Evolutionary conservation across 1,140 invertebrate genomes (phyloP).

Genomic region (Brachionus asplanchnoidis): DNA sequence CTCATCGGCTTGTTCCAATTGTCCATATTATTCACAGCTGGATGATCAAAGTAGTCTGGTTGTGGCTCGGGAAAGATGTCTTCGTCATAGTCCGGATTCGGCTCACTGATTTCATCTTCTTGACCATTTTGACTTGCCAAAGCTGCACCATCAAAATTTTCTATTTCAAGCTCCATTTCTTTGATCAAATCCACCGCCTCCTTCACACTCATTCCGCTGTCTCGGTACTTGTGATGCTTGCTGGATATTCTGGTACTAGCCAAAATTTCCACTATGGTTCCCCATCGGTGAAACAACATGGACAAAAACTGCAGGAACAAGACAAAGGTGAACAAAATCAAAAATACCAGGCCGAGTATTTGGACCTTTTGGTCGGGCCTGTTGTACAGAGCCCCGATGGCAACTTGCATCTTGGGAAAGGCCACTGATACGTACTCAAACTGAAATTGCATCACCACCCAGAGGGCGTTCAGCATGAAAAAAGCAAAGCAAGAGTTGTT

Average conservation of each 20-base stretch:
- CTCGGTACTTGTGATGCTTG: slow-evolving; percentile 38
- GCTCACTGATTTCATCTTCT: slow-evolving; percentile 8
- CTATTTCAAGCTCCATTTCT: slow-evolving; percentile 35
- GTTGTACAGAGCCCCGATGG: slow-evolving; percentile 44
- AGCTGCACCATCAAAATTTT: not conserved
- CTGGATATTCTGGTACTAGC: slow-evolving; percentile 45
- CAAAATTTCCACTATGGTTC: slow-evolving; percentile 53
- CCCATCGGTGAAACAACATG: slow-evolving; percentile 58
- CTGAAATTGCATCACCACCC: slow-evolving; percentile 93
- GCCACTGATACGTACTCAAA: slow-evolving; percentile 89
- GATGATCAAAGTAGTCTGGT: slow-evolving; percentile 40
- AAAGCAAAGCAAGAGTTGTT: slow-evolving; percentile 90
- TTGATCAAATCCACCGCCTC: slow-evolving; percentile 37
- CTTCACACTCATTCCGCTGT: not conserved
- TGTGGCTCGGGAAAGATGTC: slow-evolving; percentile 19
- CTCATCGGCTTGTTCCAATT: slow-evolving; percentile 29
- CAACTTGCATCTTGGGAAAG: slow-evolving; percentile 77
- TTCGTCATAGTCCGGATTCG: slow-evolving; percentile 32
- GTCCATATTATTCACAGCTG: slow-evolving; percentile 34
- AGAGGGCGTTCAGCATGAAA: slow-evolving; percentile 95
- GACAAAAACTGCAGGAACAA: slow-evolving; percentile 58
- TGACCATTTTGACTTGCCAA: not conserved
- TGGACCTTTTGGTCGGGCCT: slow-evolving; percentile 49
- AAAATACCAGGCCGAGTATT: slow-evolving; percentile 58
- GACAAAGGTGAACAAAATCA: slow-evolving; percentile 58